phyloP scores from a whole-genome alignment of 2,113 vertebrate species.

The Aramus guarauna region DNA sequence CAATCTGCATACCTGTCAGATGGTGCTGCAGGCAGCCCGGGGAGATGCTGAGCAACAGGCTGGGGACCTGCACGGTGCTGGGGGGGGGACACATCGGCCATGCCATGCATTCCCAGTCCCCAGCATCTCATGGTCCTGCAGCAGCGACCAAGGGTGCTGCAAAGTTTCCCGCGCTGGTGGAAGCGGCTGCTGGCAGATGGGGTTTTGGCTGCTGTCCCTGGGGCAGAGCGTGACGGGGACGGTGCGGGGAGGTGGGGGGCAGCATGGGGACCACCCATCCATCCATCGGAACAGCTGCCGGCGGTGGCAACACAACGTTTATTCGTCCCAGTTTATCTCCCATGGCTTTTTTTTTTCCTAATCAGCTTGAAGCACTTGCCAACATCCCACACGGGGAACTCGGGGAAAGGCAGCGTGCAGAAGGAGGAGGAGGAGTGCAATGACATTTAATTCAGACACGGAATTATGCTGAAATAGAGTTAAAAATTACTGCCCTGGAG shows the following conservation, averaged over 20 bases:
- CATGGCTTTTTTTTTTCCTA: neutral
- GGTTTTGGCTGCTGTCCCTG: neutral
- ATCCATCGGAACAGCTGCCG: rapidly evolving
- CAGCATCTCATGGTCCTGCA: rapidly evolving
- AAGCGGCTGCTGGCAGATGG: neutral
- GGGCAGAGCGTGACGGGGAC: neutral
- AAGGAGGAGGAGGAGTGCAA: neutral
- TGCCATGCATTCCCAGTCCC: rapidly evolving
- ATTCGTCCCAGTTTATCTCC: neutral
- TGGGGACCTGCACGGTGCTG: rapidly evolving
- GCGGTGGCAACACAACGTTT: rapidly evolving
- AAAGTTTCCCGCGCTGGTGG: rapidly evolving
- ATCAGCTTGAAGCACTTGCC: neutral
- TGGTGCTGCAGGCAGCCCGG: rapidly evolving
- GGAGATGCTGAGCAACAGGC: neutral
- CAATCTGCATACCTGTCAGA: neutral
- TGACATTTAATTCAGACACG: neutral
- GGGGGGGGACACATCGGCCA: neutral
- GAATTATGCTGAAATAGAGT: neutral
- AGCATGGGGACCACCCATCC: neutral
- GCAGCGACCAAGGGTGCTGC: neutral
- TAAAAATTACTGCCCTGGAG: neutral
- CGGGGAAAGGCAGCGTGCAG: neutral
- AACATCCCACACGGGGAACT: neutral
- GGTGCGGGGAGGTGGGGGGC: neutral